Base-by-base conservation (phyloP, 2,797 vertebrate genomes). In the Trematomus bernacchii region DNA sequence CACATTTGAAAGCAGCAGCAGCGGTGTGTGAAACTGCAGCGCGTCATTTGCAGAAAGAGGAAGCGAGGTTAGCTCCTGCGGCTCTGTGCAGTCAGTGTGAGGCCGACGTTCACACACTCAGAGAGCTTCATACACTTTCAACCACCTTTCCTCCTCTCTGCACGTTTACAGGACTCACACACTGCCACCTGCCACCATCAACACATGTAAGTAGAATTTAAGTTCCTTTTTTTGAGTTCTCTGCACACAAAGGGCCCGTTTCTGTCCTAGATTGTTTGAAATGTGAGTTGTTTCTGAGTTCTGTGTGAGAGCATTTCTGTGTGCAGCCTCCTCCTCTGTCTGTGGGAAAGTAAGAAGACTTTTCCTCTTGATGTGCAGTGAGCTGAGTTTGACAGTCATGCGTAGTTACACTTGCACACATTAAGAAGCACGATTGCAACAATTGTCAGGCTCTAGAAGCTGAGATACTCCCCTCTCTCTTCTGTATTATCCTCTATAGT, bases 51-150 rank as follows among this genome's bases (percentile, higher is more conserved):
- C 33, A 6, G 33, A 37, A 93, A 91, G 91, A 93, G 93, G 91
- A 94, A 94, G 91, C 75, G 12, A 65, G 15, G 54, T 46, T 61
- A 87, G 78, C 70, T 79, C 55, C 60, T 84, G 87, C 19, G 50
- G 58, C 84, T 66, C 65, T 78, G 18, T 71, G 59, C 40, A 14
- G 50, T 73, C 60, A 37, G 52, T 48, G 10, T 51, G 67, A 72
- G 57, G 57, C 5, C 2, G 23, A 57, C 47, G 6, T 37, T 69
- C 55, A 68, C 63, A 14, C 59, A 54, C 5, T 68, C 71, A 47
- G 46, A 58, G 27, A 5, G 4, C 47, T 62, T 21, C 37, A 37
- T 54, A 67, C 60, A 64, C 59, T 54, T 7, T 30, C 16, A 61
- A 50, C 15, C 30, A 13, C 11, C 42, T 23, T 13, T 33, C 73